phyloP scores from a whole-genome alignment of 2,113 vertebrate genomes.

The Fukomys damarensis region DNA sequence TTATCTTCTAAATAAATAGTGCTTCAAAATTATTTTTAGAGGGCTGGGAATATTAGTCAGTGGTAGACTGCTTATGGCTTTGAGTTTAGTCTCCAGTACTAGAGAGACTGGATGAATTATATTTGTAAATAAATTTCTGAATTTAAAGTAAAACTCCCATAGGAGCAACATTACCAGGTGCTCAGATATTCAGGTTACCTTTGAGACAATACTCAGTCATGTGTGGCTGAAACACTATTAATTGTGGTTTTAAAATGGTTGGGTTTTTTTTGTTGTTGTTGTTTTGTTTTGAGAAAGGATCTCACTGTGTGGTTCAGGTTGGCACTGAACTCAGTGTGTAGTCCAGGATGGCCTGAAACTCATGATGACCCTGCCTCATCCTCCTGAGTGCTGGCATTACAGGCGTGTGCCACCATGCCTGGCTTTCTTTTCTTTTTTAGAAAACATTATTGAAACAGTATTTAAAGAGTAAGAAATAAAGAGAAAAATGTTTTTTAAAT shows the following conservation, averaged over 20 bases:
- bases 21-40: not conserved
- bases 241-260: not conserved
- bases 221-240: not conserved
- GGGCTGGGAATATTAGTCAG: not conserved
- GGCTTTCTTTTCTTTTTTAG: not conserved
- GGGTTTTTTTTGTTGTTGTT: not conserved
- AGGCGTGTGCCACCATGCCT: too few relatives aligned
- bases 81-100: not conserved
- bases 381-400: too few relatives aligned
- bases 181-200: not conserved
- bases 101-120: not conserved
- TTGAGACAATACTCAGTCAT: not conserved
- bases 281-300: too few relatives aligned
- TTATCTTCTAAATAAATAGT: slow-evolving; percentile 26
- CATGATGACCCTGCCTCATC: too few relatives aligned
- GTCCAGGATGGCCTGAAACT: too few relatives aligned
- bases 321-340: too few relatives aligned
- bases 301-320: too few relatives aligned
- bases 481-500: not conserved
- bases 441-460: not conserved
- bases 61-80: not conserved
- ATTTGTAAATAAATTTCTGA: slow-evolving; percentile 31
- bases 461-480: slow-evolving; percentile 33
- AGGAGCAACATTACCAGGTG: not conserved
- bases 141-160: slow-evolving; percentile 43